Percentiles rank a stretch among this genome's conserved stretches.
These are phyloP conservation scores for Antigone vipio DNA, from an alignment of 2,113 vertebrate species.

Conservation along the genomic window DNA sequence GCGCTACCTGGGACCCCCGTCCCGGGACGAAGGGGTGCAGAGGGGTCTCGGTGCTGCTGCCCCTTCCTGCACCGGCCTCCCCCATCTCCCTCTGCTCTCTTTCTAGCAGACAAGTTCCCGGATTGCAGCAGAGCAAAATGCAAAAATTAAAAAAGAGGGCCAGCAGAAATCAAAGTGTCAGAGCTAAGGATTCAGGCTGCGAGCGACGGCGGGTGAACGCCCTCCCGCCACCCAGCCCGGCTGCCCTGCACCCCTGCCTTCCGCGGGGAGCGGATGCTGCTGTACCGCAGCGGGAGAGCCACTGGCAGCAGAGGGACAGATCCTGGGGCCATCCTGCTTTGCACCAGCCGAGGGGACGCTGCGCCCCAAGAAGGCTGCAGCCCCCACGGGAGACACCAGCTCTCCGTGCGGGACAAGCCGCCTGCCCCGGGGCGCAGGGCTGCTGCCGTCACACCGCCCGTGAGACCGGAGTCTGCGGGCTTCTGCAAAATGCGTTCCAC, in stretches of 20 bases:
- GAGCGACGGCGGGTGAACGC: fast-evolving
- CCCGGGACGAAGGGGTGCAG: not conserved
- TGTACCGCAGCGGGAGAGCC: not conserved
- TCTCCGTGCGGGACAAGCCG: not conserved
- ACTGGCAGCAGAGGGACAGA: not conserved
- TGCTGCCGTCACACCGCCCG: not conserved
- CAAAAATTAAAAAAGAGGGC: fast-evolving
- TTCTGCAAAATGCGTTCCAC: not conserved
- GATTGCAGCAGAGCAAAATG: fast-evolving
- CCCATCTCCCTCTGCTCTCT: not conserved
- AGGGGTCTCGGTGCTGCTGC: too few relatives aligned
- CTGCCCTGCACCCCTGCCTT: not conserved
- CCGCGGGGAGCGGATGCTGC: not conserved
- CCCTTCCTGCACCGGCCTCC: not conserved
- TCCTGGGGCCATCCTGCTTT: not conserved
- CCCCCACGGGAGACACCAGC: not conserved
- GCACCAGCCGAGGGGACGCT: not conserved
- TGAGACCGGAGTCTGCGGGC: not conserved
- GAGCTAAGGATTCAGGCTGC: fast-evolving
- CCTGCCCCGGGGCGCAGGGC: not conserved
- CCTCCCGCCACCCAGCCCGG: not conserved
- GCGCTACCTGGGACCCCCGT: fast-evolving
- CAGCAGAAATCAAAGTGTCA: fast-evolving
- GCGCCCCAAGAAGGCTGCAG: not conserved
- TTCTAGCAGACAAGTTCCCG: not conserved